A percentile compares a stretch with the other conserved stretches of the same genome.
phyloP scores from a whole-genome alignment of 2,113 vertebrate genomes.

The Numenius arquata region DNA sequence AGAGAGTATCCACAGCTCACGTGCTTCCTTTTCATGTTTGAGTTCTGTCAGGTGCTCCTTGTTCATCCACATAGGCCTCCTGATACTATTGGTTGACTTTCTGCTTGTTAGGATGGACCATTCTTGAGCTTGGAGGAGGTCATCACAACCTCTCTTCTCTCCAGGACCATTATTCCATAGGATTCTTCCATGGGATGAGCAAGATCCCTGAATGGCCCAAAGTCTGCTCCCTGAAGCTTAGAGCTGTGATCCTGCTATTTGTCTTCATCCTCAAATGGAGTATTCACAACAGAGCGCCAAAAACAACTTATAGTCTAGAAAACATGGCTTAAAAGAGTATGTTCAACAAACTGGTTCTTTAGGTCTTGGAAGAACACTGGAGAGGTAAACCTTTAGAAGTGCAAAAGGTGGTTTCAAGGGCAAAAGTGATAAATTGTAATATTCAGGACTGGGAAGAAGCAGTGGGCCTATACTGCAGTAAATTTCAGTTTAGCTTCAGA shows the following conservation, averaged over 20 bases:
- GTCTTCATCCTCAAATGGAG: neutral
- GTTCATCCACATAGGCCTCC: neutral
- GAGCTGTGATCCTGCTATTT: neutral
- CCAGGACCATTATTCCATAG: neutral
- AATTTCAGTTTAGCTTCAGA: neutral
- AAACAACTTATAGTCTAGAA: neutral
- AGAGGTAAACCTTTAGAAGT: neutral
- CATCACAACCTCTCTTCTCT: neutral
- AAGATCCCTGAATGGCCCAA: neutral
- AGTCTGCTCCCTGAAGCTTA: neutral
- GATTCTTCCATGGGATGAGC: neutral
- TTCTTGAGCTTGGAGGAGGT: neutral
- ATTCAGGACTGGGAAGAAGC: neutral
- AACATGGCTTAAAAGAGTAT: fast-evolving
- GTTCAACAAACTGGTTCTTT: neutral
- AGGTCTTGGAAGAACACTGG: neutral
- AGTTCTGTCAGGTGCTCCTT: neutral
- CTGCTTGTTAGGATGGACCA: neutral
- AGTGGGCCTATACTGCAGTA: neutral
- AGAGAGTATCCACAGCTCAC: neutral
- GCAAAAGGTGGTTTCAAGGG: neutral
- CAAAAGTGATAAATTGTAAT: neutral
- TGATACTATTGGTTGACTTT: neutral
- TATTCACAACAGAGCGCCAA: neutral
- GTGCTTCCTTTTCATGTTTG: neutral